Conservation (phyloP, 1,140 invertebrate species). For the Drosophila hydei region DNA sequence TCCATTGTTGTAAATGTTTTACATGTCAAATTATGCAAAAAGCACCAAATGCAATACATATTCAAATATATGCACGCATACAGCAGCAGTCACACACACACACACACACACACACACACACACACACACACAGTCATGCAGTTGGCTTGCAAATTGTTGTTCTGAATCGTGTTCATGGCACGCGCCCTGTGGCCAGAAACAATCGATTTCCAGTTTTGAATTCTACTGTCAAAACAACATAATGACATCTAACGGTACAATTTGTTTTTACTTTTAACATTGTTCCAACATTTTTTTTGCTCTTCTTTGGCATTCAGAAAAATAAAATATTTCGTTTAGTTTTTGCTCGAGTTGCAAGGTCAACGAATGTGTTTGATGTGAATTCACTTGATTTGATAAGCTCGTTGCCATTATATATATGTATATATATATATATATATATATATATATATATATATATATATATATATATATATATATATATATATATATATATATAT, state of each 20-base stretch:
- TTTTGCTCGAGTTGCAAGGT: conserved; percentile 49
- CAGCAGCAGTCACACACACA: conserved; percentile 1
- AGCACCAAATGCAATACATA: conserved; percentile 70
- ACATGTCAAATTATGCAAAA: conserved; percentile 82
- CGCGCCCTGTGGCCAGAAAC: conserved; percentile 21
- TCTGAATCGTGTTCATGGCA: conserved; percentile 14
- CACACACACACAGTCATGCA: neutral
- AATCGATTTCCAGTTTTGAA: conserved; percentile 68
- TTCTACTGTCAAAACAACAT: conserved; percentile 75
- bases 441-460: conserved; percentile 2
- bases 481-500: neutral
- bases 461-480: neutral
- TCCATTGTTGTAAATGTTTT: conserved; percentile 75
- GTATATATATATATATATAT: neutral
- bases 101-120: conserved; percentile 32
- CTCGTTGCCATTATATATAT: neutral
- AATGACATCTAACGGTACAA: conserved; percentile 67
- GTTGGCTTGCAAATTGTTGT: conserved; percentile 27
- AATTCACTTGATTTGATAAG: conserved; percentile 62
- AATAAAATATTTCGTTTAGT: conserved; percentile 34
- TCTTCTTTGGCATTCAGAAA: conserved; percentile 14
- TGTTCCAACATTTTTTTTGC: conserved; percentile 1
- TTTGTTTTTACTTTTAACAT: conserved; percentile 17
- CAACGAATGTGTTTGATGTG: conserved; percentile 49
- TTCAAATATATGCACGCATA: conserved; percentile 62